Base-by-base conservation (phyloP, 2,888 invertebrate genomes). In the Lacanobia oleracea region DNA sequence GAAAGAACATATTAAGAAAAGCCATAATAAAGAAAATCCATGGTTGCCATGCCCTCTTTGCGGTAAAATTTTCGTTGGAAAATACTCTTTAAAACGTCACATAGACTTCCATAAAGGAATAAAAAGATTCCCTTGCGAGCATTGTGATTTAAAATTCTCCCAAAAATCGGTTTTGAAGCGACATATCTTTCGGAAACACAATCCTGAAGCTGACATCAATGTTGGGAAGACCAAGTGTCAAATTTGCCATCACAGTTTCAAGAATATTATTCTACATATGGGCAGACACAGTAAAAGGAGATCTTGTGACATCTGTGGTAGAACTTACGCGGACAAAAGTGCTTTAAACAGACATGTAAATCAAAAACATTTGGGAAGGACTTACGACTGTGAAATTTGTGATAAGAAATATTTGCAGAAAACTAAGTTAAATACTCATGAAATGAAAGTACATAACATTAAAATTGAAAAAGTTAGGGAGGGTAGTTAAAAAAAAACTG, bases 301-400 rank as follows among this genome's bases (percentile, higher is more conserved):
- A 27, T 10, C 54, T 1, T 86, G 87, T n/a, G 70, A 75, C 0
- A 10, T 74, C 0, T 86, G 86, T 37, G 74, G 71, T 0, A 80
- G 62, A 8, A 45, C 51, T 0, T 86, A 81, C 8, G 14, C 73
- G 0, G 54, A 65, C 7, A 80, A 69, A 2, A 75, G 59, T 9
- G n/a, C 75, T 0, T n/a, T 86, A 1, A 85, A 56, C 1, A 60
- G 83, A 0, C 86, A 86, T 40, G 86, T 80, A 10, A 1, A 60
- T 0, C 56, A 54, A 0, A 76, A 69, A 37, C 86, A 86, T 56
- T 82, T 51, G 1, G 79, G 82, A 0, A 50, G 27, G 2, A 61
- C 53, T 0, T 72, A 66, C 9, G 68, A 72, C 0, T 86, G 86
- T 70, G 75, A 61, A 1, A 2, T 79, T 0, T 86, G 86, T 8